phyloP scores from a whole-genome alignment of 2,113 vertebrate species.

The Ariopsis seemanni region DNA sequence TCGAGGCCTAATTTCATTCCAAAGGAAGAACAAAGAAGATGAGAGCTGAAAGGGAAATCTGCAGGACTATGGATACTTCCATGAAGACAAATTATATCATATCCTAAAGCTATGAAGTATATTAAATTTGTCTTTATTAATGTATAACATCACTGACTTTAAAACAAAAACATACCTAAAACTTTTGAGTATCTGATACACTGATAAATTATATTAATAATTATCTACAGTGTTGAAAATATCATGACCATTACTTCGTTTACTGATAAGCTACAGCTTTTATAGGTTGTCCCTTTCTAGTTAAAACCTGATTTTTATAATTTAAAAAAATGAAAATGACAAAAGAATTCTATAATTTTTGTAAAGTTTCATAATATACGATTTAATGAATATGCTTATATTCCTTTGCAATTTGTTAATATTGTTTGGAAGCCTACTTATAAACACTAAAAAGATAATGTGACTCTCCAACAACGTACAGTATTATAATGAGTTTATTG shows the following conservation, averaged over 20 bases:
- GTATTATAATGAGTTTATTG: neutral
- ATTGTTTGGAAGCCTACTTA: neutral
- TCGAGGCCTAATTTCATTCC: neutral
- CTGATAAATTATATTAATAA: neutral
- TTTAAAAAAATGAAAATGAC: neutral
- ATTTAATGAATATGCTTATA: neutral
- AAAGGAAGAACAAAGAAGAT: constrained; percentile 19
- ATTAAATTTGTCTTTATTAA: constrained; percentile 3
- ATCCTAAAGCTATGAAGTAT: neutral
- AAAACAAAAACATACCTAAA: neutral
- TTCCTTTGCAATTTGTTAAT: neutral
- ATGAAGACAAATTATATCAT: neutral
- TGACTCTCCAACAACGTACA: neutral
- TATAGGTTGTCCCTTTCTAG: neutral
- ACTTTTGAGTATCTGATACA: neutral
- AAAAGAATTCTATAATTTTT: neutral
- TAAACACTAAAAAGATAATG: neutral
- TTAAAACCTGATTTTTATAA: neutral
- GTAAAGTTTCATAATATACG: neutral
- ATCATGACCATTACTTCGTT: neutral
- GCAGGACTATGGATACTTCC: neutral
- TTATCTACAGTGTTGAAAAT: neutral
- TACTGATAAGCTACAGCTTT: constrained; percentile 1
- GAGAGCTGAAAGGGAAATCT: neutral
- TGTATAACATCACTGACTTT: neutral